Evolutionary conservation across 2,888 invertebrate genomes (phyloP), one percentile per base, ranked within the genome.

Genomic region (Periphyllus acericola): DNA sequence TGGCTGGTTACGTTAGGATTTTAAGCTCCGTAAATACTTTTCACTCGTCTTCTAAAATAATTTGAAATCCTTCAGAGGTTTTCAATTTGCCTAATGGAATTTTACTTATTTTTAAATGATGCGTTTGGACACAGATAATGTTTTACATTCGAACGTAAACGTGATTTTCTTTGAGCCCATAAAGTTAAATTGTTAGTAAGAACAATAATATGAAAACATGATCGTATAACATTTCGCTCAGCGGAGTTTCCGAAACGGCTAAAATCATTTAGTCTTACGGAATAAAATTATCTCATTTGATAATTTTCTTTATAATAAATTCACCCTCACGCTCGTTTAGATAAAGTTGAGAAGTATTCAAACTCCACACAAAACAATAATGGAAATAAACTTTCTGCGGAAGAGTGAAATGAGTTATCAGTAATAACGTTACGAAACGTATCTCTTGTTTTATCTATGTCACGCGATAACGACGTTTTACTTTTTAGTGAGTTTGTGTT

Each of bases 51-150:
- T 72, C 82, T 72, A 55, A 83, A 74, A 78, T n/a, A 52, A 68
- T 78, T 52, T 9, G 19, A 29, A 83, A 83, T 55, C 29, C 11
- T 74, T 29, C 29, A 32, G n/a, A n/a, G 66, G 52, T 68, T 85
- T 85, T 85, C 76, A 85, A 85, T 85, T 85, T 68, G 68, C n/a
- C 84, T 85, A 85, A 85, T 85, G 84, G 84, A 85, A 85, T 66
- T 66, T 78, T 46, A 68, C 76, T 66, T 68, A 46, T 68, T 85
- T 80, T 68, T 52, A 85, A 85, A 85, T 52, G 76, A 85, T 8
- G 68, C 66, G 32, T 75, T 60, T 40, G 25, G 52, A 60, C 9
- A 36, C 21, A 25, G 29, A 32, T 8, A 29, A 46, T 32, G 75
- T 76, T 84, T 40, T 68, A 84, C 76, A 68, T 68, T 66, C 40